Evolutionary conservation across 1,140 invertebrate species (phyloP).

Genomic region (Doryteuthis pealeii): DNA sequence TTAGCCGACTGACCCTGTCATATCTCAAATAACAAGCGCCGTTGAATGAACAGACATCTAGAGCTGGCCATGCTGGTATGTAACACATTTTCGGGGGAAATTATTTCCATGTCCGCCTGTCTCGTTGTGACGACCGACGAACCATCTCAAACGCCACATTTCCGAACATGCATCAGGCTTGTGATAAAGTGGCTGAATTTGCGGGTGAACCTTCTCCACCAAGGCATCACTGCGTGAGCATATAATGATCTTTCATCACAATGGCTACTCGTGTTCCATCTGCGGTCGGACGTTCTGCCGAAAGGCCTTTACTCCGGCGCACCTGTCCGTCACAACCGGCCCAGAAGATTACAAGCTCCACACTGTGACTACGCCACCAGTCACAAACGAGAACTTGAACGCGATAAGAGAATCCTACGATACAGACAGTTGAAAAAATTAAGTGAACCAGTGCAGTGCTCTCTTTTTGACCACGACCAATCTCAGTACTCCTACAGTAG

Average conservation of each 20-base stretch:
- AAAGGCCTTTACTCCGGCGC: conserved; percentile 62
- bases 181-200: conserved; percentile 57
- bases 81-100: conserved; percentile 55
- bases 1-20: conserved; percentile 40
- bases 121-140: conserved; percentile 61
- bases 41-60: conserved; percentile 49
- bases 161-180: conserved; percentile 62
- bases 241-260: conserved; percentile 57
- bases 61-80: conserved; percentile 56
- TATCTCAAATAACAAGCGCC: conserved; percentile 43
- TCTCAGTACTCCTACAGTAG: neutral
- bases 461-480: neutral
- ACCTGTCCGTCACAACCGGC: conserved; percentile 61
- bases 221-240: conserved; percentile 61
- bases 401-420: conserved; percentile 60
- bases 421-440: conserved; percentile 44
- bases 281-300: conserved; percentile 61
- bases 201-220: conserved; percentile 57
- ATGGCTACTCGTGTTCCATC: conserved; percentile 60
- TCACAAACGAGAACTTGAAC: conserved; percentile 63
- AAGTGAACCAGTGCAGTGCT: conserved; percentile 24
- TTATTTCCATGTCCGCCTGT: conserved; percentile 57
- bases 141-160: conserved; percentile 62
- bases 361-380: conserved; percentile 62
- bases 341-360: conserved; percentile 59